These are phyloP conservation scores for Porites australiensis DNA, from an alignment of 64 coral and sea anemone species.

Conservation along the genomic window DNA sequence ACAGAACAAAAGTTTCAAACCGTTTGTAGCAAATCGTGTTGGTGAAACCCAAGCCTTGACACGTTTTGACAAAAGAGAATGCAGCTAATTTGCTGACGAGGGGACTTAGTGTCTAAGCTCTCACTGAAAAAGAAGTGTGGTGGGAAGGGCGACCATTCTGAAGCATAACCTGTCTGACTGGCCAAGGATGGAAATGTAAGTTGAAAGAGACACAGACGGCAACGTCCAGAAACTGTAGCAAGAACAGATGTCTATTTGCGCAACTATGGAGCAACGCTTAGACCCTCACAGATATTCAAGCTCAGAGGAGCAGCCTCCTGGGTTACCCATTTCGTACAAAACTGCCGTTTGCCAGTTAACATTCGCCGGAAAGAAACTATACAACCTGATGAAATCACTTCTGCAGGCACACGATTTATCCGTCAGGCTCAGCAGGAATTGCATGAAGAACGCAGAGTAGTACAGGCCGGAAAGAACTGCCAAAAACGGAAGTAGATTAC, in stretches of 20 bases:
- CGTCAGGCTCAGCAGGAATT: conserved; percentile 56
- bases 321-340: conserved; percentile 48
- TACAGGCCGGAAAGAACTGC: conserved; percentile 49
- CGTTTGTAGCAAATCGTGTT: conserved; percentile 50
- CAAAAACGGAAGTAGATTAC: no score
- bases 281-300: conserved; percentile 37
- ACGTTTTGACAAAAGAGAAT: no score
- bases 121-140: conserved; percentile 28
- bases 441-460: conserved; percentile 43
- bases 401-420: no score
- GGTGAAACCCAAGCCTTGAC: conserved; percentile 69
- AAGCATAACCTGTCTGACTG: conserved; percentile 8
- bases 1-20: no score
- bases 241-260: background rate
- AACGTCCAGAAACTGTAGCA: conserved; percentile 14
- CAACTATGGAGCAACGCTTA: background rate
- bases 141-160: conserved; percentile 55
- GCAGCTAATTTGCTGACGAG: conserved; percentile 46
- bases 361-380: no score
- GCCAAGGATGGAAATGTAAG: conserved; percentile 6
- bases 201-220: background rate
- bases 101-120: conserved; percentile 18
- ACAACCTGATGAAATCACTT: conserved; percentile 45
- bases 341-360: conserved; percentile 21
- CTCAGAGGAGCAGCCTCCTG: background rate